Percentiles rank a stretch among this genome's conserved stretches.
These are phyloP conservation scores for Drosophila anceps DNA, from an alignment of 2,888 invertebrate genomes.

Conservation along the genomic window DNA sequence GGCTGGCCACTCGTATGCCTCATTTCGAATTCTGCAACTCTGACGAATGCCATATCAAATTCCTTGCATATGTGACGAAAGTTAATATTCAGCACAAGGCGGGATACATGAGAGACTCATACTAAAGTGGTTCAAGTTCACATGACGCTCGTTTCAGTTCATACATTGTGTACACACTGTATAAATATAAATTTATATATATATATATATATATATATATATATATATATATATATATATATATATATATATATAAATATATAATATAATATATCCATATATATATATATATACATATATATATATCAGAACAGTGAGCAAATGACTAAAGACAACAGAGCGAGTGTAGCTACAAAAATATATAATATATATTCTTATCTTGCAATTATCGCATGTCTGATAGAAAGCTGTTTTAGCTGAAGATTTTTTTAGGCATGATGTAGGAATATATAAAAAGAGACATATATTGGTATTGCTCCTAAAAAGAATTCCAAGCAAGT, in stretches of 20 bases:
- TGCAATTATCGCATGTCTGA: slow-evolving; percentile 10
- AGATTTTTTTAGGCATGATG: not conserved
- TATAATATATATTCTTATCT: slow-evolving; percentile 23
- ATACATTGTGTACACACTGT: not conserved
- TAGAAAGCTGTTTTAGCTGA: slow-evolving; percentile 4
- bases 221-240: not conserved
- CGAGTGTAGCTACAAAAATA: slow-evolving; percentile 4
- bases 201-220: not conserved
- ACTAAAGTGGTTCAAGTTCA: slow-evolving; percentile 34
- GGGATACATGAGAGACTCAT: slow-evolving; percentile 5
- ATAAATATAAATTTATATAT: not conserved
- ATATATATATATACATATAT: not conserved
- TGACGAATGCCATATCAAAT: not conserved
- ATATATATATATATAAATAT: not conserved
- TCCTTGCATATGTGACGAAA: slow-evolving; percentile 21
- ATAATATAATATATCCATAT: not conserved
- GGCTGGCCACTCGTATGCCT: not conserved
- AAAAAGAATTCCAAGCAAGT: not conserved
- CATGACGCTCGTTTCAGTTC: slow-evolving; percentile 1
- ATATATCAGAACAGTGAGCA: not conserved
- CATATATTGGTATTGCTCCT: not conserved
- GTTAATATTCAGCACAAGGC: slow-evolving; percentile 41
- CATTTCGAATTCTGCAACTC: slow-evolving; percentile 1
- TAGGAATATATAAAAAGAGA: not conserved
- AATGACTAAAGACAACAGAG: slow-evolving; percentile 13